Base-by-base conservation (phyloP, 2,113 vertebrate genomes). In the Takifugu bimaculatus region DNA sequence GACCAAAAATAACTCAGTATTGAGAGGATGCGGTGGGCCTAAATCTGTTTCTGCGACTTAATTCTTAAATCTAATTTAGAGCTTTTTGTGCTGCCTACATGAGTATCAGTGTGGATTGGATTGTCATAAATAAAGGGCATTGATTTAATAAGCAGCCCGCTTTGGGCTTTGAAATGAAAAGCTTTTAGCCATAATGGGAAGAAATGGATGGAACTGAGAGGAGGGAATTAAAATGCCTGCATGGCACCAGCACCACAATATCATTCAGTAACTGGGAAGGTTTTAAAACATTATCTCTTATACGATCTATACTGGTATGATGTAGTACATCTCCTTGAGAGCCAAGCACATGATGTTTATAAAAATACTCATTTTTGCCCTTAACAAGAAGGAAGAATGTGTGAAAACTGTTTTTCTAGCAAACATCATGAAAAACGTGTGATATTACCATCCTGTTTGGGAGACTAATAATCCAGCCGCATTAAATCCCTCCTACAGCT, bases 111-210 rank as follows among this genome's bases (percentile, higher is more conserved):
- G 32, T 65, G 44, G 72, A 87, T 77, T 80, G 80, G 73, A 88
- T 84, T 82, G 70, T 69, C 75, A 70, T 80, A 74, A 83, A 81
- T 77, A 85, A 77, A 76, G 32, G 52, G 58, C 68, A 77, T 51
- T 84, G 73, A 87, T 85, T 82, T 76, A 79, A 84, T 81, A 78
- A 74, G 57, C 79, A 81, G 87, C 83, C 74, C 65, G 35, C 75
- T 86, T 83, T 70, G 70, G 67, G 72, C 29, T 64, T 79, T 79
- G 28, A 68, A 83, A 86, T 87, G 60, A 87, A 90, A 90, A 81
- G 80, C 74, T 81, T 77, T 75, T 47, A 68, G 68, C 7, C 51
- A 26, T 58, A 72, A 79, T 57, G 39, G 60, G 42, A 66, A 73
- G 66, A 78, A 80, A 74, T 48, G 58, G 52, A 66, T 47, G 26